A percentile compares a stretch with the other conserved stretches of the same genome.
phyloP scores from a whole-genome alignment of 2,888 invertebrate genomes.

The Siphlonurus alternatus region DNA sequence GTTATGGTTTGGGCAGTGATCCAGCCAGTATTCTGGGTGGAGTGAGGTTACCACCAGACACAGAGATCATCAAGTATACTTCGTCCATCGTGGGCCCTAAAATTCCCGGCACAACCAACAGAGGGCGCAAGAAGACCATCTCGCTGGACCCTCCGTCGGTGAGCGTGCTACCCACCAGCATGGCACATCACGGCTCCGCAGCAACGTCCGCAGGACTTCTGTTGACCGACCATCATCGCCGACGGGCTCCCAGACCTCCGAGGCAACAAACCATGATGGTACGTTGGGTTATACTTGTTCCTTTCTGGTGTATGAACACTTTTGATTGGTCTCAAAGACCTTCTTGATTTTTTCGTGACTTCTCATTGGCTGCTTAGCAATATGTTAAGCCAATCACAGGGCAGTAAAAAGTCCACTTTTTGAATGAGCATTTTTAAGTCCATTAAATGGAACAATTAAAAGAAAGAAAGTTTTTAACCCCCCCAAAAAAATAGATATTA shows the following conservation, averaged over 20 bases:
- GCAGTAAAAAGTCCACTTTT: too few species aligned
- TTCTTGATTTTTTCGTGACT: background rate
- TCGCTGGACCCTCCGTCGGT: constrained; percentile 60
- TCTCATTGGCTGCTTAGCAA: too few species aligned
- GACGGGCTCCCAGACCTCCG: background rate
- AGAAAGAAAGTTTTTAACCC: too few species aligned
- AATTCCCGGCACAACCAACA: constrained; percentile 65
- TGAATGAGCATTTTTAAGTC: too few species aligned
- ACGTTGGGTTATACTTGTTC: too few species aligned
- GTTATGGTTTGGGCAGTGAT: constrained; percentile 37
- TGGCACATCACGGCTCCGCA: constrained; percentile 22
- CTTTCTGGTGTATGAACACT: background rate
- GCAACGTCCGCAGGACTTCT: background rate
- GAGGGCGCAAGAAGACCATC: constrained; percentile 77
- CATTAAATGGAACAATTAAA: too few species aligned
- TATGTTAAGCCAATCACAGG: too few species aligned
- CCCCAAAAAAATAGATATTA: too few species aligned
- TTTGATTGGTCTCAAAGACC: background rate
- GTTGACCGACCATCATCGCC: background rate
- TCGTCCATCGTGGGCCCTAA: constrained; percentile 75
- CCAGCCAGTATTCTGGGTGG: constrained; percentile 67
- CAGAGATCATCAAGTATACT: constrained; percentile 80
- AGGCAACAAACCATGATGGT: background rate
- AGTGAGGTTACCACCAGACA: constrained; percentile 70
- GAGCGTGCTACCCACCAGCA: constrained; percentile 33